Evolutionary conservation across 2,797 vertebrate species (phyloP).

Genomic region (Pseudomugil gertrudae): DNA sequence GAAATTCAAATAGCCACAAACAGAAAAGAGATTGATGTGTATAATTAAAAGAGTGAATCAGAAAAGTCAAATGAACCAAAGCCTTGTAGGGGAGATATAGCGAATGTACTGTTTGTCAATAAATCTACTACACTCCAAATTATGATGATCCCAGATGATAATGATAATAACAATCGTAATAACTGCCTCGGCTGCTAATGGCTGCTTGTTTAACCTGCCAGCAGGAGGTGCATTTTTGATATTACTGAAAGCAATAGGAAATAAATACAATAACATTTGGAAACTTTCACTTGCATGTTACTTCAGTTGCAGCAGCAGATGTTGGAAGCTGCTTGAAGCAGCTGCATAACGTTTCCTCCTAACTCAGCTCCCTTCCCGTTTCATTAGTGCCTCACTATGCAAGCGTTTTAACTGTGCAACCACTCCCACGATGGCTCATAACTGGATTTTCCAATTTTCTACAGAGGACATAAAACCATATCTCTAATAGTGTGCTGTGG

Average conservation of each 20-base stretch:
- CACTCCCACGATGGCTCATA: not conserved
- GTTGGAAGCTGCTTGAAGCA: not conserved
- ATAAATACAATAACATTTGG: not conserved
- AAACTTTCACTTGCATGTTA: not conserved
- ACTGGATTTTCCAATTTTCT: not conserved
- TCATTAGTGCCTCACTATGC: not conserved
- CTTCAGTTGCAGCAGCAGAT: not conserved
- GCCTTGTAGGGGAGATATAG: not conserved
- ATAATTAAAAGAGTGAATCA: constrained; percentile 26
- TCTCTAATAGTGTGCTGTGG: not conserved
- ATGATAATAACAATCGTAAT: not conserved
- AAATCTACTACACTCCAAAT: not conserved
- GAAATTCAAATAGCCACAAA: constrained; percentile 48
- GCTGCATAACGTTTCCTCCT: not conserved
- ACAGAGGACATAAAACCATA: not conserved
- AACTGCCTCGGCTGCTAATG: not conserved
- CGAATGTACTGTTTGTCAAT: not conserved
- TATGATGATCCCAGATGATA: not conserved
- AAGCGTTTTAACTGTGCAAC: not conserved
- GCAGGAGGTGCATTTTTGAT: not conserved
- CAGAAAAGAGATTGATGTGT: constrained; percentile 39
- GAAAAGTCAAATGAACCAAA: not conserved
- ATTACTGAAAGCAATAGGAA: not conserved
- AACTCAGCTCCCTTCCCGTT: not conserved
- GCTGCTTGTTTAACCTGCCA: not conserved